phyloP scores from a whole-genome alignment of 2,797 vertebrate species.

The Novumbra hubbsi region DNA sequence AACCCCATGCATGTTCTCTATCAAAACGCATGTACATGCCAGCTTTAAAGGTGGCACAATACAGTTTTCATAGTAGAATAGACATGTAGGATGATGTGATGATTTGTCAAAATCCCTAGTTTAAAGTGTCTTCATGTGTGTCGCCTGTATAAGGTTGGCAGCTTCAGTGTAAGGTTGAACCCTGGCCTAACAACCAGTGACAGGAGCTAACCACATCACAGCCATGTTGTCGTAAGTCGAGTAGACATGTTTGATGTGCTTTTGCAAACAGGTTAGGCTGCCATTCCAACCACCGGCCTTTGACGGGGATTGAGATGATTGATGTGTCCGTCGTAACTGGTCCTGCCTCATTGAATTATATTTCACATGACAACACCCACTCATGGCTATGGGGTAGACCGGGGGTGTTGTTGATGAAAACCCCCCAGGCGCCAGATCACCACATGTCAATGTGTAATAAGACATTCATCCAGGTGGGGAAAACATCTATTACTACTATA shows the following conservation, averaged over 20 bases:
- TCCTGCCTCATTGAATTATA: conserved; percentile 7
- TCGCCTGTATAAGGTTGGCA: neutral
- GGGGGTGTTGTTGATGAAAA: neutral
- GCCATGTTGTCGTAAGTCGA: neutral
- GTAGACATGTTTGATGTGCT: neutral
- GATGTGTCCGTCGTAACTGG: neutral
- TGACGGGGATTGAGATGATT: neutral
- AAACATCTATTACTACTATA: too few relatives aligned
- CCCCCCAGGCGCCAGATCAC: neutral
- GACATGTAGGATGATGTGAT: neutral
- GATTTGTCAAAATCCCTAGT: neutral
- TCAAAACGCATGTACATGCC: neutral
- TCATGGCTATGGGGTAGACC: neutral
- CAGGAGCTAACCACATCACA: conserved; percentile 2
- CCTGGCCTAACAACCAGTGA: neutral
- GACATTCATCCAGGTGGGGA: too few relatives aligned
- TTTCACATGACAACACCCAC: conserved; percentile 1
- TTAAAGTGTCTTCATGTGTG: neutral
- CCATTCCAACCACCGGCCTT: neutral
- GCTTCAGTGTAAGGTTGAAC: neutral
- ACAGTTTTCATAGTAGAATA: neutral
- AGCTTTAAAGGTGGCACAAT: neutral
- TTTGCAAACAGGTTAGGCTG: neutral
- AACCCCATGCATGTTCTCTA: neutral
- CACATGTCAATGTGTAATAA: too few relatives aligned